Evolutionary conservation across 2,888 invertebrate species (phyloP), one percentile per base, ranked within the genome.

Genomic region (Tachina fera): DNA sequence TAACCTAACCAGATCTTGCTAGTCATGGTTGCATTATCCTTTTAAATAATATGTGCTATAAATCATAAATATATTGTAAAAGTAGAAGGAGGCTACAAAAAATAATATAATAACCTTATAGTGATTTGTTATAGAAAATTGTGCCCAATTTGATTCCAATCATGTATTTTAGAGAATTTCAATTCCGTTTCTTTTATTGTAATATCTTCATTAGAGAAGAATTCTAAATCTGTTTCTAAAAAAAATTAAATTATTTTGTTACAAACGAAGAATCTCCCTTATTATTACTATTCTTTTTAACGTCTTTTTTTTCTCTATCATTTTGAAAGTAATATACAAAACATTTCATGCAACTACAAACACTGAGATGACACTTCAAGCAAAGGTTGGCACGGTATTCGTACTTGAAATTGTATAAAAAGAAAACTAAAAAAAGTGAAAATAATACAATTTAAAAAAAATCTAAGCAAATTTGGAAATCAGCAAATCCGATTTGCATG

Each of bases 401-500:
- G 16, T 53, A 39, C 31, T 63, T n/a, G 56, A 56, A 47, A 56
- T 10, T 8, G 14, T 60, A 49, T 11, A 45, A 19, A n/a, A 6
- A 43, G 1, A 11, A 61, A 61, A 63, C 49, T 14, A 31, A 51
- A 16, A 75, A 58, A 67, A 49, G 47, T 68, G 9, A 49, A 78
- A 85, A 65, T 53, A 49, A 43, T n/a, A 63, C 16, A 56, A 22
- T n/a, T n/a, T n/a, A n/a, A 45, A 13, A 77, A 49, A 76, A 70
- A 83, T 87, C 63, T 31, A 81, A 87, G 81, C 84, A 87, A 86
- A 87, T 87, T 86, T 89, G 88, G 71, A 91, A 90, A 90, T 90
- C 89, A 90, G 87, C 89, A 91, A 91, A 91, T 92, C 92, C 89
- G 92, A 92, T 91, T 92, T 92, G 89, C 91, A 91, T 90, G 91